Base-by-base conservation (phyloP, 2,797 vertebrate genomes). In the Danio jaintianensis region DNA sequence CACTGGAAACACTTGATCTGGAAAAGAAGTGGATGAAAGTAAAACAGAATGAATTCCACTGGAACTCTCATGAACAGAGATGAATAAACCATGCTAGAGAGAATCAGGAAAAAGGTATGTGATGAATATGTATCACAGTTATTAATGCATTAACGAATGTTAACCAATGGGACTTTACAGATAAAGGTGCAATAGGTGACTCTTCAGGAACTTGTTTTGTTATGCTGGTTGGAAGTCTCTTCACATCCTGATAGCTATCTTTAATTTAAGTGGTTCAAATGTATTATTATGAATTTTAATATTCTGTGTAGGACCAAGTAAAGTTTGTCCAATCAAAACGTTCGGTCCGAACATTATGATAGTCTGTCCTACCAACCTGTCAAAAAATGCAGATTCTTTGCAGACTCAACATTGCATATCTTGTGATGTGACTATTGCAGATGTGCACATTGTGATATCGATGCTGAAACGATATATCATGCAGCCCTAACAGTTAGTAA, bases 41-140 rank as follows among this genome's bases (percentile, higher is more conserved):
- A 53, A 36, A 45, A 66, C 20, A 20, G 4, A 61, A 66, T 36
- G 22, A 52, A 47, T n/a, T 42, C 45, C 72, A 58, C 58, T n/a
- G 6, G 15, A 43, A 75, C 64, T 61, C 12, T 29, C 42, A 76
- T 42, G 36, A 67, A 75, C 29, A 29, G 11, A 42, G n/a, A 52
- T 48, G 10, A 68, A 47, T 61, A 43, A 43, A 43, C 22, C 59
- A 13, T 58, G 22, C 43, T 45, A 45, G 38, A 72, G 20, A 36
- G 16, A 0, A 18, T 9, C 6, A 42, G 48, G 40, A 11, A 12
- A n/a, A 29, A 29, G 6, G 18, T 43, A 9, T 64, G 48, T 47
- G 12, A 56, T 45, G 6, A 1, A 15, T 77, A 40, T 36, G 63
- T 18, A 20, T 5, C 56, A 42, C 20, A 38, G 12, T 71, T 22